Evolutionary conservation across 2,888 invertebrate genomes (phyloP).

Genomic region (Amiota mariae): DNA sequence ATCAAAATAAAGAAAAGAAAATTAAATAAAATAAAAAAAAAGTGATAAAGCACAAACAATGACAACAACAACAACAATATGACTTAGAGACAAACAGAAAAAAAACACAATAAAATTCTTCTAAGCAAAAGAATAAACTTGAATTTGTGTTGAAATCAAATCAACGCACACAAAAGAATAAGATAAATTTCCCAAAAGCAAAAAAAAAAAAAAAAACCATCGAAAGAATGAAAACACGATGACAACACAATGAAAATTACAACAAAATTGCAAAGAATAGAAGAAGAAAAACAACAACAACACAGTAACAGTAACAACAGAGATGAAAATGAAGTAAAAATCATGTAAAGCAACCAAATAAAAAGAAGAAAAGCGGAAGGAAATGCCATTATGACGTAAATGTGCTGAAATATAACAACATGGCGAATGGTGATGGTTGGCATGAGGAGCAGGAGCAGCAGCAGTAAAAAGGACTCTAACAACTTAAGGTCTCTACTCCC

Average conservation of each 20-base stretch:
- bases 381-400: constrained; percentile 69
- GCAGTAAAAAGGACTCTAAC: neutral
- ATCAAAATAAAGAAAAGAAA: constrained; percentile 18
- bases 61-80: constrained; percentile 38
- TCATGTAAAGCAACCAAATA: constrained; percentile 30
- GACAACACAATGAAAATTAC: constrained; percentile 47
- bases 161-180: constrained; percentile 33
- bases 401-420: constrained; percentile 68
- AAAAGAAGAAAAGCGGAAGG: constrained; percentile 54
- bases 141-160: constrained; percentile 37
- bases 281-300: constrained; percentile 27
- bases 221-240: constrained; percentile 23
- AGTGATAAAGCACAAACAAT: neutral
- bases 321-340: constrained; percentile 41
- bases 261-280: constrained; percentile 50
- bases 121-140: constrained; percentile 28
- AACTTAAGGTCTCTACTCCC: neutral
- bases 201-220: no score
- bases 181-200: constrained; percentile 54
- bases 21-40: constrained; percentile 16
- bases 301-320: constrained; percentile 34
- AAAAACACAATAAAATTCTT: constrained; percentile 39
- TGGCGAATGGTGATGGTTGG: constrained; percentile 49
- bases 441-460: neutral
- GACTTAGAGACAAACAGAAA: constrained; percentile 33